These are phyloP conservation scores for Orius insidiosus DNA, from an alignment of 1,140 invertebrate genomes.

Conservation along the genomic window DNA sequence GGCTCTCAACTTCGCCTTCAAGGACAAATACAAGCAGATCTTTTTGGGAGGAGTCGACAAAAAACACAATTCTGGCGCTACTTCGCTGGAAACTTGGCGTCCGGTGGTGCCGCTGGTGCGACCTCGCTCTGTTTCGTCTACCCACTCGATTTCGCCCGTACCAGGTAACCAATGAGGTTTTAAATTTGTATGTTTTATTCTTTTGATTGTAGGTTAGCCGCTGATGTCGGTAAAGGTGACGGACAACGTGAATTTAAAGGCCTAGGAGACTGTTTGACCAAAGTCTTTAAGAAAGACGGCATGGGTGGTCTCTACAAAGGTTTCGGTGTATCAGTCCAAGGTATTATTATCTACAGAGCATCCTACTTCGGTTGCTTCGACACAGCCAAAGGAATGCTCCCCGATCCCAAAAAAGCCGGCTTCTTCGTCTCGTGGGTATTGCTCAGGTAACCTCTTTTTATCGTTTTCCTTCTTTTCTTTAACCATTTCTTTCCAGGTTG, in stretches of 20 bases:
- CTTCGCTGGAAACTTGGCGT: constrained; percentile 74
- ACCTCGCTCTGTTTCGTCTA: constrained; percentile 89
- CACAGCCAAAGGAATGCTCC: constrained; percentile 70
- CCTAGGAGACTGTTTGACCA: constrained; percentile 66
- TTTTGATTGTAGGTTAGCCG: constrained; percentile 41
- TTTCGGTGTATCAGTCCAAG: constrained; percentile 82
- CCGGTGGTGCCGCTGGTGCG: constrained; percentile 85
- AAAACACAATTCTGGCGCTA: constrained; percentile 74
- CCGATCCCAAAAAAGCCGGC: constrained; percentile 69
- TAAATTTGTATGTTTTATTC: neutral
- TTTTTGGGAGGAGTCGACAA: constrained; percentile 73
- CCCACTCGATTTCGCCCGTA: constrained; percentile 87
- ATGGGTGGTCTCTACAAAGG: constrained; percentile 75
- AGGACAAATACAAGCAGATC: constrained; percentile 73
- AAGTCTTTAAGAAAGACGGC: constrained; percentile 80
- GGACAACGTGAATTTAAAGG: constrained; percentile 72
- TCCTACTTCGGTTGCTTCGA: constrained; percentile 93
- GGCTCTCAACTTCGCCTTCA: constrained; percentile 91
- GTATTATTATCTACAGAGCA: constrained; percentile 77
- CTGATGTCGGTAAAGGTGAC: constrained; percentile 67
- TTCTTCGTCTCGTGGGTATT: constrained; percentile 74
- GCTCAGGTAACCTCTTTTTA: constrained; percentile 49
- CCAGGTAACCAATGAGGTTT: constrained; percentile 37
- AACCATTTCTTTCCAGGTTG: constrained; percentile 29
- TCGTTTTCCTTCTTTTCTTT: neutral